These are phyloP conservation scores for Candidula unifasciata DNA, from an alignment of 2,888 invertebrate genomes.

Conservation along the genomic window DNA sequence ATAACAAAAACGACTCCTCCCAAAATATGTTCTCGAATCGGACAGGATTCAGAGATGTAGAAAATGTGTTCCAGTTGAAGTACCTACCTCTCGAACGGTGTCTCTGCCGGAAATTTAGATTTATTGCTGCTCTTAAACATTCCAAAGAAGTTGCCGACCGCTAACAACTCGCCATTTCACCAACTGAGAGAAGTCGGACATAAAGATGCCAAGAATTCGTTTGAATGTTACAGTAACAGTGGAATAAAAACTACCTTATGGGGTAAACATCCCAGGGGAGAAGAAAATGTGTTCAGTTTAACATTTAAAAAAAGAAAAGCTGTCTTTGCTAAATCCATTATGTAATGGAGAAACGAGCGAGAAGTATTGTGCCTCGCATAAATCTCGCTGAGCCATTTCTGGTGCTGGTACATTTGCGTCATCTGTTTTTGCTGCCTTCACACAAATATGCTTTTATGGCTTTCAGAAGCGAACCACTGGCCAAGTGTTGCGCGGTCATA, in stretches of 20 bases:
- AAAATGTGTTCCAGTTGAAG: too few relatives aligned
- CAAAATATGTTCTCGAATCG: too few relatives aligned
- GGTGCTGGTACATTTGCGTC: conserved; percentile 23
- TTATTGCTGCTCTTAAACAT: too few relatives aligned
- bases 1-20: too few relatives aligned
- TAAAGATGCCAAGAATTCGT: not conserved
- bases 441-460: conserved; percentile 36
- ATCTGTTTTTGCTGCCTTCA: conserved; percentile 31
- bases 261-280: not conserved
- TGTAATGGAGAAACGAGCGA: conserved; percentile 31
- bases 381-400: conserved; percentile 22
- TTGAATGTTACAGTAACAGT: not conserved
- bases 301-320: not conserved
- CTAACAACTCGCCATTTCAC: too few relatives aligned
- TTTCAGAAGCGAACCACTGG: not conserved
- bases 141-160: too few relatives aligned
- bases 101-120: too few relatives aligned
- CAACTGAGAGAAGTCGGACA: not conserved
- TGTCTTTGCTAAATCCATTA: conserved; percentile 38
- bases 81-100: too few relatives aligned
- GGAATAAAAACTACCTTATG: not conserved
- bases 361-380: conserved; percentile 30
- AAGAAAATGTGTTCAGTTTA: not conserved
- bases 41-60: too few relatives aligned
- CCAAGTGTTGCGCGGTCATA: not conserved